A percentile compares a stretch with the other conserved stretches of the same genome.
Evolutionary conservation across 2,797 vertebrate genomes (phyloP).

Genomic region (Myotis daubentonii): DNA sequence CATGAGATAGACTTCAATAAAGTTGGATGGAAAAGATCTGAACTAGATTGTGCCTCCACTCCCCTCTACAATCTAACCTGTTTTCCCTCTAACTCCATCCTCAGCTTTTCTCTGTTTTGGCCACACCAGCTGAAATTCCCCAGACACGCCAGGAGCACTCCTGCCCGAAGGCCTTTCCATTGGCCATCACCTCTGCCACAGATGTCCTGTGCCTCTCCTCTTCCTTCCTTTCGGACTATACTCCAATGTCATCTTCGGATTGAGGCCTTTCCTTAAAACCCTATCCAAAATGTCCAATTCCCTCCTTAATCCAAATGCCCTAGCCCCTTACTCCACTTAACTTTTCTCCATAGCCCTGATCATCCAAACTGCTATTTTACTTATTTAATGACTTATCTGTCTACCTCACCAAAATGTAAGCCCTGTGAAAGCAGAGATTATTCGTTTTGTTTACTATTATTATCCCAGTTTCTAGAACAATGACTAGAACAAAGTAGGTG

Average conservation of each 20-base stretch:
- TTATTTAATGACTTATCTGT: background rate
- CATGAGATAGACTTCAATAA: background rate
- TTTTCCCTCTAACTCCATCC: background rate
- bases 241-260: background rate
- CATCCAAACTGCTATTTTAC: background rate
- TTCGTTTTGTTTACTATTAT: background rate
- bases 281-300: background rate
- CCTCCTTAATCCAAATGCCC: background rate
- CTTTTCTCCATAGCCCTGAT: background rate
- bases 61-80: background rate
- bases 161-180: background rate
- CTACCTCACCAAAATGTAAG: background rate
- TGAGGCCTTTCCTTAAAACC: background rate
- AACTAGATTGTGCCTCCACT: background rate
- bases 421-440: background rate
- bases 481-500: background rate
- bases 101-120: background rate
- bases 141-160: background rate
- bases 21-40: background rate
- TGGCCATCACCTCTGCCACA: background rate
- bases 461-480: background rate
- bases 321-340: background rate
- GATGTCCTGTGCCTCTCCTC: background rate
- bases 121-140: background rate
- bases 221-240: background rate